Percentiles rank a stretch among this genome's conserved stretches.
Conservation (phyloP, 1,140 invertebrate species). For the Plutomurus gul region DNA sequence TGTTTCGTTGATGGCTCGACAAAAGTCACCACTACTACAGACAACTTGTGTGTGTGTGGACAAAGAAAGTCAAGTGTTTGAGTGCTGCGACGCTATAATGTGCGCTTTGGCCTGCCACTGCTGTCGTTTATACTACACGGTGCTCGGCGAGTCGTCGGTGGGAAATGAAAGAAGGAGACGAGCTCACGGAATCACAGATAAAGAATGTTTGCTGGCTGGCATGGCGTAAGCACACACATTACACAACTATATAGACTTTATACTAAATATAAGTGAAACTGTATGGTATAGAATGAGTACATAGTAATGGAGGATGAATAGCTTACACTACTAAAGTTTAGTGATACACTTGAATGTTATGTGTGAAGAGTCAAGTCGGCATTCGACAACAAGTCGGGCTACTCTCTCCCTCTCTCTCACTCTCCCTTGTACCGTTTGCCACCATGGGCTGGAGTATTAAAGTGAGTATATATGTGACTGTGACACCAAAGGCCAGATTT, state of each 20-base stretch:
- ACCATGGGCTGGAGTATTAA: neutral
- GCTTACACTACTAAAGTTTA: no score
- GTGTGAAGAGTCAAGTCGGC: neutral
- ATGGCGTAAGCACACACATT: neutral
- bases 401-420: neutral
- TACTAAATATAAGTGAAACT: no score
- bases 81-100: neutral
- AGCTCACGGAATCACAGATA: neutral
- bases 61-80: slow-evolving; percentile 12
- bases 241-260: no score
- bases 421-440: neutral
- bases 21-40: neutral
- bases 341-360: neutral
- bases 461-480: neutral
- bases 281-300: no score
- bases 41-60: neutral
- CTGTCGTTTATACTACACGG: neutral
- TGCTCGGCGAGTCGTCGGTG: neutral
- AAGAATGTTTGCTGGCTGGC: neutral
- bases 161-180: neutral
- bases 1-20: neutral
- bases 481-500: slow-evolving; percentile 48
- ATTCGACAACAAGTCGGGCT: no score
- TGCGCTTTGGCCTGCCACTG: neutral
- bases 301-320: no score